Evolutionary conservation across 2,888 invertebrate species (phyloP).

Genomic region (Hemaris fuciformis): DNA sequence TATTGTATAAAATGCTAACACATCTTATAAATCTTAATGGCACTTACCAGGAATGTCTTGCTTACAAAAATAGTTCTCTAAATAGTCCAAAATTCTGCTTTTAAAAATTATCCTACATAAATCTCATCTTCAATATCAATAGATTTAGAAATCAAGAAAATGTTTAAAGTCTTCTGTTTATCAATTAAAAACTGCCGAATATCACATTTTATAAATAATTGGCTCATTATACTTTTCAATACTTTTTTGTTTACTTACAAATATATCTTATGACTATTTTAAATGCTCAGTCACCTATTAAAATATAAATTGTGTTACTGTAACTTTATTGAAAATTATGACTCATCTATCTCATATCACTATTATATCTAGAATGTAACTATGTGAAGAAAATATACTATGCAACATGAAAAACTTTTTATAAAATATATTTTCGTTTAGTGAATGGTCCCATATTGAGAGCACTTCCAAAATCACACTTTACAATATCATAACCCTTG

Average conservation of each 20-base stretch:
- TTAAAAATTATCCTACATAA: neutral
- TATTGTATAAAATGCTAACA: constrained; percentile 5
- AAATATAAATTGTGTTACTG: neutral
- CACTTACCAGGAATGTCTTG: constrained; percentile 26
- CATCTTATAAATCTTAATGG: constrained; percentile 21
- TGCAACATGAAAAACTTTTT: no score
- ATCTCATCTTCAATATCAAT: neutral
- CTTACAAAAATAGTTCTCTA: neutral
- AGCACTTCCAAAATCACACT: constrained; percentile 7
- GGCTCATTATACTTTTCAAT: constrained; percentile 4
- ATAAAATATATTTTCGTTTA: neutral
- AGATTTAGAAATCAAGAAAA: no score
- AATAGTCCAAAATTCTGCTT: no score
- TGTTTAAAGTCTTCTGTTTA: no score
- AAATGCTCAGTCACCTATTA: neutral
- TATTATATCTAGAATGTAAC: no score
- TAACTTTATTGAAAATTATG: neutral
- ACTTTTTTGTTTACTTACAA: neutral
- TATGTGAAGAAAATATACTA: no score
- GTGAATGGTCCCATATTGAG: constrained; percentile 6
- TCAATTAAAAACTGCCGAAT: neutral
- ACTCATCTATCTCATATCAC: neutral
- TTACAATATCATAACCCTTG: neutral
- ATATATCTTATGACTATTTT: neutral
- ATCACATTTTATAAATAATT: neutral